Evolutionary conservation across 2,113 vertebrate genomes (phyloP).

Genomic region (Gymnorhina tibicen): DNA sequence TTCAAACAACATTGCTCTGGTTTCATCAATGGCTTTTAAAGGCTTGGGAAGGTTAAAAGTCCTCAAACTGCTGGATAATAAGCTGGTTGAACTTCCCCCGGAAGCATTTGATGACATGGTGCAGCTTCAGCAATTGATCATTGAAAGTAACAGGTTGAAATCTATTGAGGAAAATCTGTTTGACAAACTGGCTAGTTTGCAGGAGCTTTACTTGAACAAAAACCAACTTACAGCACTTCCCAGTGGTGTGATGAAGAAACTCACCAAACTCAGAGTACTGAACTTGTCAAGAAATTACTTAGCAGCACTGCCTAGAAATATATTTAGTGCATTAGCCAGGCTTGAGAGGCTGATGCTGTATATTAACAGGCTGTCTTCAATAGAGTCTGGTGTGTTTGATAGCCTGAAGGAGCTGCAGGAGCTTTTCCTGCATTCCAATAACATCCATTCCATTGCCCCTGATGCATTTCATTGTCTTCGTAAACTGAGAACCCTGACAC

Average conservation of each 20-base stretch:
- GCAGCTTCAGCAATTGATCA: slow-evolving; percentile 73
- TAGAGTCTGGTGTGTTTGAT: slow-evolving; percentile 74
- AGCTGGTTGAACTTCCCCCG: slow-evolving; percentile 70
- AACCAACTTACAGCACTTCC: slow-evolving; percentile 73
- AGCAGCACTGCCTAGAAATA: slow-evolving; percentile 66
- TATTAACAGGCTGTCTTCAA: slow-evolving; percentile 71
- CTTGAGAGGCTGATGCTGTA: slow-evolving; percentile 75
- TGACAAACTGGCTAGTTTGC: slow-evolving; percentile 64
- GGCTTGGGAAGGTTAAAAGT: slow-evolving; percentile 71
- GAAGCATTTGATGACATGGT: slow-evolving; percentile 70
- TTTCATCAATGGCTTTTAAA: slow-evolving; percentile 78
- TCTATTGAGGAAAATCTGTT: slow-evolving; percentile 67
- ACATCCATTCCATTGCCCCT: slow-evolving; percentile 70
- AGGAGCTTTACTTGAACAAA: slow-evolving; percentile 73
- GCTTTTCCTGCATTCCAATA: slow-evolving; percentile 77
- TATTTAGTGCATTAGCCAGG: slow-evolving; percentile 73
- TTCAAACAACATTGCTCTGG: slow-evolving; percentile 68
- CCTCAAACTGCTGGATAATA: slow-evolving; percentile 76
- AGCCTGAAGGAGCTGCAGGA: slow-evolving; percentile 71
- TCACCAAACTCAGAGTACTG: slow-evolving; percentile 72
- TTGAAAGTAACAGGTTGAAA: slow-evolving; percentile 75
- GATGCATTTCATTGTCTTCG: slow-evolving; percentile 75
- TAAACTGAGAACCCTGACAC: slow-evolving; percentile 67
- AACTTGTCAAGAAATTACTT: slow-evolving; percentile 81
- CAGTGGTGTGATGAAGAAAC: slow-evolving; percentile 61